Conservation (phyloP, 2,888 invertebrate species). For the Pammene aurita region DNA sequence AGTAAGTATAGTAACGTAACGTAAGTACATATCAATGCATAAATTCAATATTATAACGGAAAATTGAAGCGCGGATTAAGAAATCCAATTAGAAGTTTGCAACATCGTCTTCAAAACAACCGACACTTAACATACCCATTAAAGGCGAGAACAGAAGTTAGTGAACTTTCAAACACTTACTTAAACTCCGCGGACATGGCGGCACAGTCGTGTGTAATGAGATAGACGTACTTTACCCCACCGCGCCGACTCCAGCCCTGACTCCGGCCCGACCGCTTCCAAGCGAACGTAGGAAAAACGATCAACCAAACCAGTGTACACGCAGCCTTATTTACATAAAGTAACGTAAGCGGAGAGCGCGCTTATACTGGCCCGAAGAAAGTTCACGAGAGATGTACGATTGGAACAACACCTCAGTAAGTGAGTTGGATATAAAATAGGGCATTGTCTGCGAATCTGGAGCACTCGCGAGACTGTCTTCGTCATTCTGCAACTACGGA, state of each 20-base stretch:
- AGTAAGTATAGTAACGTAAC: too few species aligned
- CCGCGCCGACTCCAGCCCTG: conserved; percentile 63
- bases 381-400: not conserved
- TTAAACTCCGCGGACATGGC: conserved; percentile 28
- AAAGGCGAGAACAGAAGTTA: conserved; percentile 26
- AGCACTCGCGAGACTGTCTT: conserved; percentile 73
- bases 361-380: not conserved
- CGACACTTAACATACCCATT: conserved; percentile 24
- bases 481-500: conserved; percentile 71
- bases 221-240: conserved; percentile 28
- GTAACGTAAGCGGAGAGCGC: not conserved
- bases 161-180: conserved; percentile 31
- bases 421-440: conserved; percentile 83
- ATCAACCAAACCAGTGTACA: not conserved
- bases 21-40: not conserved
- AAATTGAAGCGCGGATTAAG: not conserved
- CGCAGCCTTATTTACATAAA: not conserved
- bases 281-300: not conserved
- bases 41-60: not conserved
- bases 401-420: conserved; percentile 56
- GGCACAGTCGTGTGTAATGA: conserved; percentile 36
- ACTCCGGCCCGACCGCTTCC: conserved; percentile 50
- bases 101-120: conserved; percentile 20
- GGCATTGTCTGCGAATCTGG: conserved; percentile 83
- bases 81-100: conserved; percentile 24